These are phyloP conservation scores for Bothrops alternatus DNA, from an alignment of 2,797 vertebrate genomes.

Conservation along the genomic window DNA sequence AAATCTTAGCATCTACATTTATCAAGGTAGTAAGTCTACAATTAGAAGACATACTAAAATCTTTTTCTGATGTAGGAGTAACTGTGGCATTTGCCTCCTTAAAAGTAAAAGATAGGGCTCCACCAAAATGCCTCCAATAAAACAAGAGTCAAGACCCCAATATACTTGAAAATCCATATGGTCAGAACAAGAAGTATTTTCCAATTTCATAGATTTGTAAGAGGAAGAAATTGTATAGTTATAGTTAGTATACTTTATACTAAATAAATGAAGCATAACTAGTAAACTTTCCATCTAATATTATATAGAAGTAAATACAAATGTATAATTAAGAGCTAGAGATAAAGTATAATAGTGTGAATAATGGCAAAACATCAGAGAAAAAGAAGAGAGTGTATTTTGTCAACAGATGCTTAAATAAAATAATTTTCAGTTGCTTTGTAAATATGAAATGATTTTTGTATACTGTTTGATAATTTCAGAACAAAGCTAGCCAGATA, in stretches of 20 bases:
- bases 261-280: neutral
- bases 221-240: neutral
- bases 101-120: neutral
- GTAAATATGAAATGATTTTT: neutral
- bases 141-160: neutral
- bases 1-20: neutral
- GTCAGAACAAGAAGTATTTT: neutral
- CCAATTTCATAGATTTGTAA: neutral
- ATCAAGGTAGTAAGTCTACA: neutral
- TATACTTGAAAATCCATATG: neutral
- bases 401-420: neutral
- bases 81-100: neutral
- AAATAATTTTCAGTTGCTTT: neutral
- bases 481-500: neutral
- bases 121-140: neutral
- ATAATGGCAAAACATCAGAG: neutral
- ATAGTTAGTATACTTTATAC: neutral
- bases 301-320: neutral
- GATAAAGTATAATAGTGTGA: neutral
- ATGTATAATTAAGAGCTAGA: neutral
- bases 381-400: neutral
- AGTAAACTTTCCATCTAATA: neutral
- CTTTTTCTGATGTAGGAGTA: neutral
- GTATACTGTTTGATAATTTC: neutral
- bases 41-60: neutral